Percentiles rank a stretch among this genome's conserved stretches.
Conservation (phyloP, 2,888 invertebrate genomes). For the Rhogogaster chlorosoma region DNA sequence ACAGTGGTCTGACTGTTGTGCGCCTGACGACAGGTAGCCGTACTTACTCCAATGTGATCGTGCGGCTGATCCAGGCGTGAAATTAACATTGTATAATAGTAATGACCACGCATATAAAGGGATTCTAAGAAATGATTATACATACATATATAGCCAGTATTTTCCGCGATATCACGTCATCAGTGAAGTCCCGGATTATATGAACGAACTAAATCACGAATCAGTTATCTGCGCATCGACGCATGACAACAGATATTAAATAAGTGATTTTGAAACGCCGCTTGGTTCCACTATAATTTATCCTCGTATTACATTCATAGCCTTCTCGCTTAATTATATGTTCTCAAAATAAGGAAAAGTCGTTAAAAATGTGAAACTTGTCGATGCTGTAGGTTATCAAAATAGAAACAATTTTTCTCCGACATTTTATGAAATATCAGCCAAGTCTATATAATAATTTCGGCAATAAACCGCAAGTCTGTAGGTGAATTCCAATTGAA, state of each 20-base stretch:
- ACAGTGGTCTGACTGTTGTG: background rate
- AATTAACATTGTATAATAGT: background rate
- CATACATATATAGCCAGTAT: background rate
- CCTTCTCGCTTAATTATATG: background rate
- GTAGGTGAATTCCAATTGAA: background rate
- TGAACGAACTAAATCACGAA: background rate
- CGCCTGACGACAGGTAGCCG: background rate
- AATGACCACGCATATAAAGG: background rate
- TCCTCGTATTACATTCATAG: background rate
- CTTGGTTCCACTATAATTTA: background rate
- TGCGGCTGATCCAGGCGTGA: background rate
- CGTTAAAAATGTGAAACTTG: background rate
- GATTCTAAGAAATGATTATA: background rate
- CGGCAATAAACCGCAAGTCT: background rate
- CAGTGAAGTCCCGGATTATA: background rate
- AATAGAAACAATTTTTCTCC: background rate
- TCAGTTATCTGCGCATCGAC: background rate
- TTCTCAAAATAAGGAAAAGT: background rate
- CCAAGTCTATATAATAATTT: background rate
- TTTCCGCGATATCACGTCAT: background rate
- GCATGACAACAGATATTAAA: background rate
- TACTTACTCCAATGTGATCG: background rate
- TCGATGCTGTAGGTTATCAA: background rate
- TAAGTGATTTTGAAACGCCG: background rate
- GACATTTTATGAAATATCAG: background rate